A percentile compares a stretch with the other conserved stretches of the same genome.
Conservation (phyloP, 2,888 invertebrate genomes). For the Drosophila pegasa region DNA sequence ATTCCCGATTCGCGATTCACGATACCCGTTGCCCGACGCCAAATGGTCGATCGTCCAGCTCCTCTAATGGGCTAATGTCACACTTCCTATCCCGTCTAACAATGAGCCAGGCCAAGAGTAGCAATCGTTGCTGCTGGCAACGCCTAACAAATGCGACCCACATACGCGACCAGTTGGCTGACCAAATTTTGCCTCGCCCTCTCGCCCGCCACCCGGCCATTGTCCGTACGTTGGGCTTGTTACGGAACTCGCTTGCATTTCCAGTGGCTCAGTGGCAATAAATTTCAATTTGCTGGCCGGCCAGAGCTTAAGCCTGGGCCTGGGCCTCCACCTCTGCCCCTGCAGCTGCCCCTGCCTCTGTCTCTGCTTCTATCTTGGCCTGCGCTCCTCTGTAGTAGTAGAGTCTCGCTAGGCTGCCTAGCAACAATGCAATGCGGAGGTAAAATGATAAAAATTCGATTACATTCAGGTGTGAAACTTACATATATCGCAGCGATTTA, state of each 20-base stretch:
- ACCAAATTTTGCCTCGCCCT: conserved; percentile 68
- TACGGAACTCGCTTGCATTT: conserved; percentile 69
- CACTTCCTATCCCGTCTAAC: conserved; percentile 69
- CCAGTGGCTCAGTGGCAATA: conserved; percentile 81
- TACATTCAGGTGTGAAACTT: conserved; percentile 84
- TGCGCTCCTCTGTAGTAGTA: conserved; percentile 10
- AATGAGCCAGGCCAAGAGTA: conserved; percentile 40
- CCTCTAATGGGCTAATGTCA: conserved; percentile 79
- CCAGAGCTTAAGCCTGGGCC: conserved; percentile 35
- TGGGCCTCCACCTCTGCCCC: conserved; percentile 14
- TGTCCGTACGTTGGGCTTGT: conserved; percentile 32
- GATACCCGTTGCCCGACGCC: conserved; percentile 26
- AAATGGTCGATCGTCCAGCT: conserved; percentile 49
- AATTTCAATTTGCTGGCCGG: conserved; percentile 83
- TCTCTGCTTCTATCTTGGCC: conserved; percentile 3
- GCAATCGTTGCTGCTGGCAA: conserved; percentile 44
- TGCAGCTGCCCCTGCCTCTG: conserved; percentile 5
- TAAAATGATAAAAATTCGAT: conserved; percentile 82
- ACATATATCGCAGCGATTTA: conserved; percentile 73
- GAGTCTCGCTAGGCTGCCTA: conserved; percentile 58
- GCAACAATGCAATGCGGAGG: conserved; percentile 81
- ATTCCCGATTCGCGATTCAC: conserved; percentile 46
- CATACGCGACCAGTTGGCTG: conserved; percentile 77
- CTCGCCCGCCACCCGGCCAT: conserved; percentile 1
- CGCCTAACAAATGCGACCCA: conserved; percentile 75